Evolutionary conservation across 2,797 vertebrate genomes (phyloP).

Genomic region (Neostethus bicornis): DNA sequence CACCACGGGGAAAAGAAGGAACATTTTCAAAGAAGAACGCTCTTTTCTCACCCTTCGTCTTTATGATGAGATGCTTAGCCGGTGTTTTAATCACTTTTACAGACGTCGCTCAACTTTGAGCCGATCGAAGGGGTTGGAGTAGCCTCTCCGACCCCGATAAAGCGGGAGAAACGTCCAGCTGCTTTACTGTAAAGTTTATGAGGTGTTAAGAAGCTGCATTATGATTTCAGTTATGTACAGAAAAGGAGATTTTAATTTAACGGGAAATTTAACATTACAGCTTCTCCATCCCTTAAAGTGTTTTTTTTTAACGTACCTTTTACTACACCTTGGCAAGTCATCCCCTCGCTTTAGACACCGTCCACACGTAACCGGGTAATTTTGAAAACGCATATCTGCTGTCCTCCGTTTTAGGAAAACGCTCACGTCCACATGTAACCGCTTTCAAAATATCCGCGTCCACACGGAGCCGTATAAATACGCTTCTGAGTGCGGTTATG

Average conservation of each 20-base stretch:
- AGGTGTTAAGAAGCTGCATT: conserved; percentile 76
- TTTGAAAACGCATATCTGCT: no score
- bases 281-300: conserved; percentile 53
- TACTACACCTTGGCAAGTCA: no score
- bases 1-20: conserved; percentile 41
- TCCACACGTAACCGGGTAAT: no score
- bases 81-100: conserved; percentile 62
- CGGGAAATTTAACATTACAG: conserved; percentile 69
- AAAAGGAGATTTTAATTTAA: conserved; percentile 76
- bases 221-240: conserved; percentile 71
- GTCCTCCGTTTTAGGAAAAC: no score
- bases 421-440: no score
- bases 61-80: conserved; percentile 45
- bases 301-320: conserved; percentile 58
- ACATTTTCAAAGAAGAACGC: conserved; percentile 31
- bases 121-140: conserved; percentile 57
- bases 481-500: no score
- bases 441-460: no score
- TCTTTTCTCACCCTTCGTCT: conserved; percentile 36
- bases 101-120: conserved; percentile 68
- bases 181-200: conserved; percentile 61
- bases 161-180: conserved; percentile 43
- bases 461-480: no score
- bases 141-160: conserved; percentile 46
- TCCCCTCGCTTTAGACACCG: no score